Percentiles rank a stretch among this genome's conserved stretches.
These are phyloP conservation scores for Varecia variegata DNA, from an alignment of 2,797 vertebrate species.

Conservation along the genomic window DNA sequence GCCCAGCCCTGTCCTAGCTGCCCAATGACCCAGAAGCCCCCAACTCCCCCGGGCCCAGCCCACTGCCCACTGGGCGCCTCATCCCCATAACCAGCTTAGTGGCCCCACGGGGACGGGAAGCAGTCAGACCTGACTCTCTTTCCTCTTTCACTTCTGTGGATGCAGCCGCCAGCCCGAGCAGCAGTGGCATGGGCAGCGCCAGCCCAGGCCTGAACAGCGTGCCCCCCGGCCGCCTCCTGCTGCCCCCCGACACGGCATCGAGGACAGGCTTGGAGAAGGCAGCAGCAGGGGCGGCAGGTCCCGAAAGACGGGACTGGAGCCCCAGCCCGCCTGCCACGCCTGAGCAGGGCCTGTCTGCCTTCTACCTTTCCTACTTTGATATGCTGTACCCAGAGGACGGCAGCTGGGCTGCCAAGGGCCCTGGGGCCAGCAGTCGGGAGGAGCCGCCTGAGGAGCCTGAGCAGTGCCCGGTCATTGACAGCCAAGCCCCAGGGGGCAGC, in stretches of 20 bases:
- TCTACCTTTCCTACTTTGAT: conserved; percentile 95
- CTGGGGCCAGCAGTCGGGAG: conserved; percentile 40
- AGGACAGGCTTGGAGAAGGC: conserved; percentile 83
- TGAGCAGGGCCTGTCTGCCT: conserved; percentile 87
- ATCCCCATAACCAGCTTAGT: conserved; percentile 85
- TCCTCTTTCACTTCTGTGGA: conserved; percentile 75
- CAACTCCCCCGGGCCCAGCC: conserved; percentile 82
- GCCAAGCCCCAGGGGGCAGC: conserved; percentile 86
- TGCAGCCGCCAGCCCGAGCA: conserved; percentile 55
- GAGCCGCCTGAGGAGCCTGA: conserved; percentile 80
- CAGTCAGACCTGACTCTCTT: conserved; percentile 58
- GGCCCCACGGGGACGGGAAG: conserved; percentile 64
- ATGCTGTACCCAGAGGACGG: conserved; percentile 91
- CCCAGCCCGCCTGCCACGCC: conserved; percentile 84
- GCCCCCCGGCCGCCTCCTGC: conserved; percentile 82
- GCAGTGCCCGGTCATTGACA: conserved; percentile 96
- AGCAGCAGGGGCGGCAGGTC: background rate
- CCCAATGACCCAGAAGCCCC: conserved; percentile 87
- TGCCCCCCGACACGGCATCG: conserved; percentile 84
- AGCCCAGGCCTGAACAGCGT: conserved; percentile 84
- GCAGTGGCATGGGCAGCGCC: conserved; percentile 90
- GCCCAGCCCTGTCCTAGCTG: background rate
- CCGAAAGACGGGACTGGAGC: conserved; percentile 84
- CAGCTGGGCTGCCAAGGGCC: conserved; percentile 88
- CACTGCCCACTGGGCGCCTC: conserved; percentile 45